These are phyloP conservation scores for Aphelenchoides avenae DNA, from an alignment of 1,140 invertebrate genomes.

Conservation along the genomic window DNA sequence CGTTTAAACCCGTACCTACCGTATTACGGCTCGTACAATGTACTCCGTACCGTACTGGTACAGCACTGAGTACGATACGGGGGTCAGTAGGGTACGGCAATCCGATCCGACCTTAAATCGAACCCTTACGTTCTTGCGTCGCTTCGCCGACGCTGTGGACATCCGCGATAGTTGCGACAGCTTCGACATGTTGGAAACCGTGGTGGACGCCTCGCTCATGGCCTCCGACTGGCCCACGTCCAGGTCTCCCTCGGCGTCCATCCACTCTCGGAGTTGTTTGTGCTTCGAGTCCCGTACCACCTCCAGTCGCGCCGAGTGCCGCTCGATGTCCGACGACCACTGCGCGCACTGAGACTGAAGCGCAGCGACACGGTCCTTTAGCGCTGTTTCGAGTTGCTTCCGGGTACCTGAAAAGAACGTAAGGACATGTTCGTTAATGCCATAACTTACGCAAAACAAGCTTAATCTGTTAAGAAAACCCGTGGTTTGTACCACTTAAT, in stretches of 20 bases:
- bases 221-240: conserved; percentile 68
- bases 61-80: no score
- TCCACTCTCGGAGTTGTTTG: conserved; percentile 34
- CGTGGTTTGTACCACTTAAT: no score
- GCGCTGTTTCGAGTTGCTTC: no score
- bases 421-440: no score
- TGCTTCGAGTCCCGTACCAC: conserved; percentile 30
- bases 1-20: no score
- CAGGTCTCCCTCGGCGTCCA: conserved; percentile 37
- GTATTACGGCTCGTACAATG: no score
- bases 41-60: no score
- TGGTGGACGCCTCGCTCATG: conserved; percentile 75
- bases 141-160: conserved; percentile 27
- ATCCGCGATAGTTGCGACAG: conserved; percentile 37
- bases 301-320: conserved; percentile 31
- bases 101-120: no score
- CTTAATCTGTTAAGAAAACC: no score
- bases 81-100: no score
- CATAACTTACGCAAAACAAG: no score
- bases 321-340: conserved; percentile 18
- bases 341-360: conserved; percentile 3
- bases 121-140: conserved; percentile 43
- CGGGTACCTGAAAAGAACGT: no score
- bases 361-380: conserved; percentile 14
- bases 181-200: conserved; percentile 36